phyloP scores from a whole-genome alignment of 2,888 invertebrate genomes.

The Andrena bicolor region DNA sequence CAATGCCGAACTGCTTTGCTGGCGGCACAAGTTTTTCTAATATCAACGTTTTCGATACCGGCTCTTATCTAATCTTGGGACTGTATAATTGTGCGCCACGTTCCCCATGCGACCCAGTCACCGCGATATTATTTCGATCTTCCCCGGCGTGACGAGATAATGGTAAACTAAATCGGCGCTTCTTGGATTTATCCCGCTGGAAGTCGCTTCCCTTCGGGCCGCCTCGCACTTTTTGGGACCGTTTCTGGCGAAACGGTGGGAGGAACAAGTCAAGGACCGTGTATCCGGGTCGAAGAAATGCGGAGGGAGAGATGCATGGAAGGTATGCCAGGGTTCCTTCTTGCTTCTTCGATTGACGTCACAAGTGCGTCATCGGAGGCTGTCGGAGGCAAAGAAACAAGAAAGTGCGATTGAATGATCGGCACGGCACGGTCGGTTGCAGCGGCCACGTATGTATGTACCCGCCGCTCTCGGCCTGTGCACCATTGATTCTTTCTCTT shows the following conservation, averaged over 20 bases:
- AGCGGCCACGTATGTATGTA: slow-evolving; percentile 50
- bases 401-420: slow-evolving; percentile 84
- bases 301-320: slow-evolving; percentile 65
- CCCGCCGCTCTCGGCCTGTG: slow-evolving; percentile 33
- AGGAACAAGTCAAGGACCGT: slow-evolving; percentile 43
- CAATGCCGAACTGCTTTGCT: slow-evolving; percentile 9
- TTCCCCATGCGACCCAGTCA: slow-evolving; percentile 10
- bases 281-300: slow-evolving; percentile 68
- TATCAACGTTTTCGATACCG: slow-evolving; percentile 8
- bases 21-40: slow-evolving; percentile 42
- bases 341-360: slow-evolving; percentile 83
- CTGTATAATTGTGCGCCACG: slow-evolving; percentile 14
- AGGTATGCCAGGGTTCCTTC: slow-evolving; percentile 78
- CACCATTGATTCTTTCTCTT: slow-evolving; percentile 76
- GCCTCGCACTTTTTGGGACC: too few relatives aligned
- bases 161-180: not conserved
- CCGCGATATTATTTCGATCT: not conserved
- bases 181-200: too few relatives aligned
- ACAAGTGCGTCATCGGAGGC: slow-evolving; percentile 82
- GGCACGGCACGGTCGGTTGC: slow-evolving; percentile 54
- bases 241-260: not conserved
- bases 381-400: slow-evolving; percentile 79
- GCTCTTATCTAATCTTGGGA: slow-evolving; percentile 52
- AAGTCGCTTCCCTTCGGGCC: too few relatives aligned
- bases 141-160: not conserved